These are phyloP conservation scores for Anticlea derivata DNA, from an alignment of 2,888 invertebrate genomes.

Conservation along the genomic window DNA sequence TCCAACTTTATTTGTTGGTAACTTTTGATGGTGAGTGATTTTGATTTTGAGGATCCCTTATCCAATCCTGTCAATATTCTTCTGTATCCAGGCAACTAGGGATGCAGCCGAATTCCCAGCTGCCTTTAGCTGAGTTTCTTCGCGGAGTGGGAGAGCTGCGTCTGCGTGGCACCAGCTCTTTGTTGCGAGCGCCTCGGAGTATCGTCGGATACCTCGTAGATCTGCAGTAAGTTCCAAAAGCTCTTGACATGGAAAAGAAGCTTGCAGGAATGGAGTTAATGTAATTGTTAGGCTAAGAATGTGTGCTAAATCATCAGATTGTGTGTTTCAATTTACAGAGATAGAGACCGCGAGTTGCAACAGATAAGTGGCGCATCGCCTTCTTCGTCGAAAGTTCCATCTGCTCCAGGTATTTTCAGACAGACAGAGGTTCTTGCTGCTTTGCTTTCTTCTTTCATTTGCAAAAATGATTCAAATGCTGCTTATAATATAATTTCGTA, in stretches of 20 bases:
- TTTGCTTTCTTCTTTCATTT: no score
- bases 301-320: no score
- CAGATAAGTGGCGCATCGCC: conserved; percentile 20
- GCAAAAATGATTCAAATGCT: no score
- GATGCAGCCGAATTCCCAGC: conserved; percentile 56
- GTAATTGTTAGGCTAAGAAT: no score
- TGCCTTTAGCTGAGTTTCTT: conserved; percentile 79
- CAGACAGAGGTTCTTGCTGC: no score
- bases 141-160: conserved; percentile 86
- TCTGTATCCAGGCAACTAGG: conserved; percentile 56
- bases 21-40: not conserved
- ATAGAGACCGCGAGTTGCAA: conserved; percentile 39
- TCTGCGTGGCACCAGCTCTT: conserved; percentile 86
- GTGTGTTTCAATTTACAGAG: conserved; percentile 36
- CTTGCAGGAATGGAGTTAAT: no score
- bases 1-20: not conserved
- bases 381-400: conserved; percentile 38
- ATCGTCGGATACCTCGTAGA: conserved; percentile 60
- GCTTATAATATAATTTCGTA: no score
- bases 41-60: no score
- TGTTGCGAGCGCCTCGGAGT: conserved; percentile 83
- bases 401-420: conserved; percentile 11
- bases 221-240: conserved; percentile 54
- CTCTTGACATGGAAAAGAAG: no score
- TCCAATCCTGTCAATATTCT: not conserved